Conservation (phyloP, 2,113 vertebrate genomes). For the Prunella himalayana region DNA sequence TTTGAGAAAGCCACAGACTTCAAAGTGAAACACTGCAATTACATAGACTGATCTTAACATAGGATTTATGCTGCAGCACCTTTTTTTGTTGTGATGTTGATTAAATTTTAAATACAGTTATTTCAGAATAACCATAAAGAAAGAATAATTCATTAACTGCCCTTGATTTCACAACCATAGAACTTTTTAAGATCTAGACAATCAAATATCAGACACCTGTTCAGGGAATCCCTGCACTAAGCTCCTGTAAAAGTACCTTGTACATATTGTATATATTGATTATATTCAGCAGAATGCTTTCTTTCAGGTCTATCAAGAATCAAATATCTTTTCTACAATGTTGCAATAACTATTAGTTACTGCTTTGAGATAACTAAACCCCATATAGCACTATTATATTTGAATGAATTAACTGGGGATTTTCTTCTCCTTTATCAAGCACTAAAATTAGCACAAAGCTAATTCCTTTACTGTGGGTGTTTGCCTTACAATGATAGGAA, state of each 20-base stretch:
- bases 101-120: not conserved
- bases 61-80: not conserved
- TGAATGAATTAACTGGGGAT: not conserved
- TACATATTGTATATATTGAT: not conserved
- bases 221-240: not conserved
- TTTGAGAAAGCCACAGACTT: not conserved
- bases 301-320: not conserved
- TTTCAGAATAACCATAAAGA: not conserved
- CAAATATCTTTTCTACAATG: not conserved
- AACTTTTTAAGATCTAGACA: not conserved
- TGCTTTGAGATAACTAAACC: not conserved
- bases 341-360: not conserved
- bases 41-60: not conserved
- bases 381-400: not conserved
- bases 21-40: not conserved
- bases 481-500: not conserved
- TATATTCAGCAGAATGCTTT: not conserved
- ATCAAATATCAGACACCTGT: not conserved
- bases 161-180: not conserved
- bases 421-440: not conserved
- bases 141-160: not conserved
- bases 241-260: not conserved
- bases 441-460: not conserved
- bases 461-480: not conserved
- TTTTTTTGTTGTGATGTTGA: not conserved